A percentile compares a stretch with the other conserved stretches of the same genome.
Conservation (phyloP, 2,113 vertebrate genomes). For the Hippocampus mohnikei region DNA sequence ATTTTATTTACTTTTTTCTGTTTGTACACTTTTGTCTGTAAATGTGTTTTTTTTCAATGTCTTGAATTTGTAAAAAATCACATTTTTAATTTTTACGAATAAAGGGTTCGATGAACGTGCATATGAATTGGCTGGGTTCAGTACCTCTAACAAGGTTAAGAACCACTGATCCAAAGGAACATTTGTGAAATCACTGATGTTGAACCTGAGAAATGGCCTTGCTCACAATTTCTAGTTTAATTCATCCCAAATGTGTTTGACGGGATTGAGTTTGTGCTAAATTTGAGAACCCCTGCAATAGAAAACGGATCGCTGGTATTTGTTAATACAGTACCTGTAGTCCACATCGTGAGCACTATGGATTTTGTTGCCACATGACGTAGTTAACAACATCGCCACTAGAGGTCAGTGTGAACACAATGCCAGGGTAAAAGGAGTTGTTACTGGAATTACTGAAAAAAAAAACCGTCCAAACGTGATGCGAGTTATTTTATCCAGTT, state of each 20-base stretch:
- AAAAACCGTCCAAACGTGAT: conserved; percentile 11
- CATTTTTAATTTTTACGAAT: too few relatives aligned
- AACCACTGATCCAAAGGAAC: neutral
- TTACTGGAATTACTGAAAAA: conserved; percentile 33
- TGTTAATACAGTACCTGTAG: too few relatives aligned
- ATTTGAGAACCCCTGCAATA: neutral
- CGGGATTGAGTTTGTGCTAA: neutral
- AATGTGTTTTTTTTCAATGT: too few relatives aligned
- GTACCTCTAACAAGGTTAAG: too few relatives aligned
- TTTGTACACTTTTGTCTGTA: too few relatives aligned
- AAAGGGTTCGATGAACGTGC: too few relatives aligned
- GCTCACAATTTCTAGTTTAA: neutral
- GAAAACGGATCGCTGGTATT: neutral
- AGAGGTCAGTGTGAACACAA: conserved; percentile 50
- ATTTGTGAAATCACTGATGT: neutral
- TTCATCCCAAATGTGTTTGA: neutral
- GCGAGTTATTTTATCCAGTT: conserved; percentile 16
- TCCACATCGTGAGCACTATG: neutral
- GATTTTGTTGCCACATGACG: conserved; percentile 14
- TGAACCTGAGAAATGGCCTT: neutral
- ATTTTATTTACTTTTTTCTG: too few relatives aligned
- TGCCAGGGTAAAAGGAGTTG: conserved; percentile 27
- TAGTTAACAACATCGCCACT: conserved; percentile 51
- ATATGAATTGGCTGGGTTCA: too few relatives aligned
- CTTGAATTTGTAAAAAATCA: too few relatives aligned